These are phyloP conservation scores for Drosophila mettleri DNA, from an alignment of 2,888 invertebrate species.

Conservation along the genomic window DNA sequence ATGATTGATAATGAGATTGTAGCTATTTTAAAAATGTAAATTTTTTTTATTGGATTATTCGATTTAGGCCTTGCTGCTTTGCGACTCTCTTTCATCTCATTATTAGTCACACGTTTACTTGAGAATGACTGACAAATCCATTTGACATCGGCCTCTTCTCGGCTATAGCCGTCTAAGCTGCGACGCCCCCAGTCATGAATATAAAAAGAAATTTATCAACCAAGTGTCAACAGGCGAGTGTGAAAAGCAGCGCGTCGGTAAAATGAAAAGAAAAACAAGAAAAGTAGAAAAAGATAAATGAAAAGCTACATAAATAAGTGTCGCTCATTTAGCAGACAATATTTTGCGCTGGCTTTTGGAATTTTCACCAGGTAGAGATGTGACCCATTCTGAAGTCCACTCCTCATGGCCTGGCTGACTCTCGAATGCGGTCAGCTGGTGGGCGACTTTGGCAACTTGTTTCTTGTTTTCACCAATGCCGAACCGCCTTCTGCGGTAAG, in stretches of 20 bases:
- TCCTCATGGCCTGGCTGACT: too few relatives aligned
- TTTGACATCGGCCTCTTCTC: constrained; percentile 38
- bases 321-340: constrained; percentile 37
- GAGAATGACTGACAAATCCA: constrained; percentile 33
- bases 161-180: neutral
- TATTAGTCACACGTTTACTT: constrained; percentile 42
- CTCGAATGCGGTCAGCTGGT: constrained; percentile 45
- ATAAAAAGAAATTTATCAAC: constrained; percentile 63
- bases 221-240: constrained; percentile 66
- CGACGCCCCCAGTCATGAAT: constrained; percentile 1
- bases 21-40: too few relatives aligned
- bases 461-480: constrained; percentile 4
- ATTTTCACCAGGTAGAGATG: constrained; percentile 70
- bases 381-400: constrained; percentile 28
- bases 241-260: constrained; percentile 54
- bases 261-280: constrained; percentile 26
- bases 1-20: too few relatives aligned
- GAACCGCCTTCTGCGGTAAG: neutral
- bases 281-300: constrained; percentile 32
- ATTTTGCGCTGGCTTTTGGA: constrained; percentile 52
- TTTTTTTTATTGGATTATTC: neutral
- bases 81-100: neutral
- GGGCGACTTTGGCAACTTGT: constrained; percentile 51
- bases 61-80: neutral
- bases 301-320: constrained; percentile 41